Conservation (phyloP, 2,113 vertebrate species). For the Halichoerus grypus region DNA sequence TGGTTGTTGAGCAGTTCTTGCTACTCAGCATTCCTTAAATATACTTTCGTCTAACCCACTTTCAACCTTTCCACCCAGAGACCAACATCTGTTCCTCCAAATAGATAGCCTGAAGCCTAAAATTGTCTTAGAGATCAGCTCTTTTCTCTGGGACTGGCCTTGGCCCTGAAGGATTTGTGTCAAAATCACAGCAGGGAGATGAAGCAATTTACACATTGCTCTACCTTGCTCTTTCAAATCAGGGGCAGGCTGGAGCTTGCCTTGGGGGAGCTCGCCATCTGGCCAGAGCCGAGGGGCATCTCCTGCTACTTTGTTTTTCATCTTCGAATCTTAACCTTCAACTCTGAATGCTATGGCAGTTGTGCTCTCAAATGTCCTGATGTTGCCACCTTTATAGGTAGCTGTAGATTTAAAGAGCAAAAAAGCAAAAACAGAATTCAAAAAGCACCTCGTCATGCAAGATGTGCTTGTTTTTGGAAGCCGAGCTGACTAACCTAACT, state of each 20-base stretch:
- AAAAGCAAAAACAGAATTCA: slow-evolving; percentile 13
- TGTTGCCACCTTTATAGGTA: neutral
- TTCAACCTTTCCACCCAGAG: neutral
- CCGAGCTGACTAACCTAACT: slow-evolving; percentile 58
- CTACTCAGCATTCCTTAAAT: neutral
- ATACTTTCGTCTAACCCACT: neutral
- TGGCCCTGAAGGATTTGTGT: slow-evolving; percentile 65
- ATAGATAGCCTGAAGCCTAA: slow-evolving; percentile 30
- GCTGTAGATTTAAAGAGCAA: slow-evolving; percentile 28
- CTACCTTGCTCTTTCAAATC: slow-evolving; percentile 64
- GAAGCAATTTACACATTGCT: slow-evolving; percentile 65
- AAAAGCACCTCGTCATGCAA: neutral
- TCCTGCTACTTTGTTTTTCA: slow-evolving; percentile 31
- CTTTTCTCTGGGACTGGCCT: slow-evolving; percentile 53
- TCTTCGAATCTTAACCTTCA: neutral
- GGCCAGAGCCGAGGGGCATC: slow-evolving; percentile 46
- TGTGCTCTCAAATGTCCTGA: neutral
- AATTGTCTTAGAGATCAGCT: slow-evolving; percentile 27
- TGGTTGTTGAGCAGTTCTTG: neutral
- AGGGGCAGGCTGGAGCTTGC: slow-evolving; percentile 61
- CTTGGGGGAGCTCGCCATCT: slow-evolving; percentile 60
- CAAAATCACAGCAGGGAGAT: slow-evolving; percentile 70
- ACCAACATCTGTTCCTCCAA: slow-evolving; percentile 13
- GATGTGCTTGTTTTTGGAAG: slow-evolving; percentile 59
- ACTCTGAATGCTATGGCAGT: neutral